These are phyloP conservation scores for Megaustenia siamemsis DNA, from an alignment of 2,888 invertebrate species.

Conservation along the genomic window DNA sequence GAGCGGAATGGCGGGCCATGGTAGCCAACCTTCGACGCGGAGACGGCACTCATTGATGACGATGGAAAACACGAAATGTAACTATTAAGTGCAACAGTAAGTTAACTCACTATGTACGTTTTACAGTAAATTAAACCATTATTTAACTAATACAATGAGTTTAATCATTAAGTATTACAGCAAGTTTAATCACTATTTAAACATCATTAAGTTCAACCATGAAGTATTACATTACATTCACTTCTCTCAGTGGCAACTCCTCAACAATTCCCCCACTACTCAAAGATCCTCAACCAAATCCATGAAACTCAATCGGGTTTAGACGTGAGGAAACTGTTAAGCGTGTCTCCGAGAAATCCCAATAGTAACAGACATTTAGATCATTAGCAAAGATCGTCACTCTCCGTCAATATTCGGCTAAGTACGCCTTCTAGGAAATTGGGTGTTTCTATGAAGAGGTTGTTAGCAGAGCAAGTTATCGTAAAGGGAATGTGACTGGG, in stretches of 20 bases:
- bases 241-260: too few relatives aligned
- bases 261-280: too few relatives aligned
- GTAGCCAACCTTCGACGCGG: too few relatives aligned
- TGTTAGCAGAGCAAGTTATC: too few relatives aligned
- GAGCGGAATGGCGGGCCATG: too few relatives aligned
- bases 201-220: neutral
- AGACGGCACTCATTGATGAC: too few relatives aligned
- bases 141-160: neutral
- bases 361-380: neutral
- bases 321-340: constrained; percentile 33
- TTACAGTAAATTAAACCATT: neutral
- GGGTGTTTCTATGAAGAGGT: too few relatives aligned
- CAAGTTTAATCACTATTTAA: neutral
- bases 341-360: constrained; percentile 5
- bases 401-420: constrained; percentile 18
- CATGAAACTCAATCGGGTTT: neutral
- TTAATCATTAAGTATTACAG: neutral
- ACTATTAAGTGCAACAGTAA: too few relatives aligned
- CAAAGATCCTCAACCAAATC: neutral
- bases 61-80: too few relatives aligned
- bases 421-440: too few relatives aligned
- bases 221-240: neutral
- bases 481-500: too few relatives aligned
- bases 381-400: neutral
- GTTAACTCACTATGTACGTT: neutral